A percentile compares a stretch with the other conserved stretches of the same genome.
phyloP scores from a whole-genome alignment of 35 echinoderm and acorn worm genomes.

The Heliocidaris tuberculata region DNA sequence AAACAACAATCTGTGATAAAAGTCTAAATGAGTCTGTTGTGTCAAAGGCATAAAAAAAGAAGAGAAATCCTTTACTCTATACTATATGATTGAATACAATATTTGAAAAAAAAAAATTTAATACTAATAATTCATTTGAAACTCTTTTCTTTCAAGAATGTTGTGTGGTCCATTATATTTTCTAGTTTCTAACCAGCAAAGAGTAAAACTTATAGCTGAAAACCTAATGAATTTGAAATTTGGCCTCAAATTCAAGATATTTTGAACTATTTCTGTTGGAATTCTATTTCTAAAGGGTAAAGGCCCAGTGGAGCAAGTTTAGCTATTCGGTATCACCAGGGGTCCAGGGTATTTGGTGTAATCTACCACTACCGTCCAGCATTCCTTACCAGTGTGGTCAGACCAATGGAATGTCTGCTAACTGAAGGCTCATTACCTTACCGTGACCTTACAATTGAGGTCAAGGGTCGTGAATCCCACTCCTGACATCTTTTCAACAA shows the following conservation, averaged over 20 bases:
- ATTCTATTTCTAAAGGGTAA: background rate
- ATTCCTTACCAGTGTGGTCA: background rate
- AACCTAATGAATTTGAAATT: background rate
- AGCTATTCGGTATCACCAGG: background rate
- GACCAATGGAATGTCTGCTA: background rate
- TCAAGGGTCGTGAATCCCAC: background rate
- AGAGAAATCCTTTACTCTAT: too few relatives aligned
- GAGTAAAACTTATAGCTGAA: background rate
- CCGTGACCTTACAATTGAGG: background rate
- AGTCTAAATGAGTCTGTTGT: too few relatives aligned
- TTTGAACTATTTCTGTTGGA: background rate
- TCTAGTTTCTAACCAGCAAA: background rate
- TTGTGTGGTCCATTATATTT: too few relatives aligned
- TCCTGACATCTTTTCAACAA: background rate
- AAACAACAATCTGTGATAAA: background rate
- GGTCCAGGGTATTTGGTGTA: background rate
- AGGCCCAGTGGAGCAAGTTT: background rate
- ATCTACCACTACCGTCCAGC: background rate
- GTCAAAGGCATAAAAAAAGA: too few relatives aligned
- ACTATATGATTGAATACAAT: background rate
- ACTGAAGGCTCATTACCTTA: slow-evolving; percentile 7
- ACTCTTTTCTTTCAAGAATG: too few relatives aligned
- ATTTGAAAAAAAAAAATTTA: background rate
- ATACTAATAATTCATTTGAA: too few relatives aligned
- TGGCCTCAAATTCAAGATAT: background rate